Evolutionary conservation across 2,888 invertebrate species (phyloP).

Genomic region (Dolichomitus sp.): DNA sequence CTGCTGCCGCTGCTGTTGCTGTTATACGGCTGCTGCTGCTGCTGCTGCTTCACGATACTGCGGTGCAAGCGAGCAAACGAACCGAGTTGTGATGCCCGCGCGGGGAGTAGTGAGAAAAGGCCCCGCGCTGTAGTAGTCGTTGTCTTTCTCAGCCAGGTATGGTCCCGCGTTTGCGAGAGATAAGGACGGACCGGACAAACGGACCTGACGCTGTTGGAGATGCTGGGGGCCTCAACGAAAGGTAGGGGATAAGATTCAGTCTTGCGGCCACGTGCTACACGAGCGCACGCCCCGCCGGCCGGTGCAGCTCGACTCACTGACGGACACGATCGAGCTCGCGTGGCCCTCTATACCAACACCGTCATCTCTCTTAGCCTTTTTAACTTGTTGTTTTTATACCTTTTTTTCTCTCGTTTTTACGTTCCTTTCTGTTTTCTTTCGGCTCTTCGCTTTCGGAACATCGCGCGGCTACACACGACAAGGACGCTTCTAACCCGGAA

Average conservation of each 20-base stretch:
- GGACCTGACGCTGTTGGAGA: slow-evolving; percentile 79
- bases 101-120: slow-evolving; percentile 55
- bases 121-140: slow-evolving; percentile 52
- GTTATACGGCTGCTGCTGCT: slow-evolving; percentile 7
- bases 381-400: slow-evolving; percentile 15
- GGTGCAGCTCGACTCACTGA: slow-evolving; percentile 76
- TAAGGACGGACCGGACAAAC: slow-evolving; percentile 82
- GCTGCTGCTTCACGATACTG: slow-evolving; percentile 9
- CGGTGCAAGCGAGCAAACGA: slow-evolving; percentile 39
- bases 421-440: slow-evolving; percentile 11
- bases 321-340: slow-evolving; percentile 70
- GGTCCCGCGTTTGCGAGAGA: slow-evolving; percentile 74
- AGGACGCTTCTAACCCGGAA: neutral
- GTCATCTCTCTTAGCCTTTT: neutral
- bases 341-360: slow-evolving; percentile 68
- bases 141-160: slow-evolving; percentile 71
- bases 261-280: slow-evolving; percentile 85
- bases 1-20: slow-evolving; percentile 25
- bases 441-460: neutral
- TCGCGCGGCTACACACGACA: neutral
- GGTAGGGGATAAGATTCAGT: slow-evolving; percentile 84
- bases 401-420: slow-evolving; percentile 11
- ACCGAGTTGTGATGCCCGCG: slow-evolving; percentile 9
- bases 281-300: slow-evolving; percentile 85
- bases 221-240: slow-evolving; percentile 70